Evolutionary conservation across 2,888 invertebrate species (phyloP).

Genomic region (Drosophila algonquin): DNA sequence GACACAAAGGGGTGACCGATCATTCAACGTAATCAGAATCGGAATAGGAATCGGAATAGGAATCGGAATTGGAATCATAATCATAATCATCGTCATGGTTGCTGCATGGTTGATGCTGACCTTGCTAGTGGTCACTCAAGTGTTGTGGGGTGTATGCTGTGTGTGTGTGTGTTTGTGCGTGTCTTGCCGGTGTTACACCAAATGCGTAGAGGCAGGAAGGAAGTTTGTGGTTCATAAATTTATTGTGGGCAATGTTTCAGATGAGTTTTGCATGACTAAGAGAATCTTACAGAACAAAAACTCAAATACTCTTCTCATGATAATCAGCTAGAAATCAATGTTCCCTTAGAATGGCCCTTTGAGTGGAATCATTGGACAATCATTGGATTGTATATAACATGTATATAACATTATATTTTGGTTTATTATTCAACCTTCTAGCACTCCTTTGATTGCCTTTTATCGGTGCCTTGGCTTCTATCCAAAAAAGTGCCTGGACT

Average conservation of each 20-base stretch:
- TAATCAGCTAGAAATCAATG: too few relatives aligned
- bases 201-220: constrained; percentile 69
- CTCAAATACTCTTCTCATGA: background rate
- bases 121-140: constrained; percentile 74
- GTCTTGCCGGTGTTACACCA: constrained; percentile 52
- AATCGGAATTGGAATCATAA: constrained; percentile 50
- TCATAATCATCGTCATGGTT: constrained; percentile 49
- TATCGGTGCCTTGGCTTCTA: too few relatives aligned
- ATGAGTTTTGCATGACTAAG: constrained; percentile 9
- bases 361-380: background rate
- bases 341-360: background rate
- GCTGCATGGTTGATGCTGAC: constrained; percentile 43
- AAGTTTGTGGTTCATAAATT: constrained; percentile 78
- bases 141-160: constrained; percentile 30
- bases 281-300: constrained; percentile 29
- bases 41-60: constrained; percentile 47
- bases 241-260: constrained; percentile 70
- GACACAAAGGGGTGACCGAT: constrained; percentile 34
- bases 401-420: too few relatives aligned
- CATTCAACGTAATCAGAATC: constrained; percentile 48
- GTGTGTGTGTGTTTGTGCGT: constrained; percentile 6
- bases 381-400: background rate
- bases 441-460: too few relatives aligned
- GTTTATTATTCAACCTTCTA: too few relatives aligned
- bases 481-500: background rate